Evolutionary conservation across 2,113 vertebrate species (phyloP).

Genomic region (Protomyctophum bolini): DNA sequence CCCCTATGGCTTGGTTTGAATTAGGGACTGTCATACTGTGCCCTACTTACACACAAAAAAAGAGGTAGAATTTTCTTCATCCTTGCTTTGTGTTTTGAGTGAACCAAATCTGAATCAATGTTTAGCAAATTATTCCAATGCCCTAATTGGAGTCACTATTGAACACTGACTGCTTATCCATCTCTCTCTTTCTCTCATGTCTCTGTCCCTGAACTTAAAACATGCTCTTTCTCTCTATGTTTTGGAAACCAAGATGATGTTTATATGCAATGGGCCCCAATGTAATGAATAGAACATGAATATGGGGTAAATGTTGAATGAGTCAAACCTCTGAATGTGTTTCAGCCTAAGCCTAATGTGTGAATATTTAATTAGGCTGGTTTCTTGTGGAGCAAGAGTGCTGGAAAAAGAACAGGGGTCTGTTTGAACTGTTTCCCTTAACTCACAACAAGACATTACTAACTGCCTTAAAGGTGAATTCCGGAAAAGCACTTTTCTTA

Average conservation of each 20-base stretch:
- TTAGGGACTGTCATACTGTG: too few relatives aligned
- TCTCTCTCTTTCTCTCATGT: background rate
- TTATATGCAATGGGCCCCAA: conserved; percentile 40
- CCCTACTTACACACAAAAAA: background rate
- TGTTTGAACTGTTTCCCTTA: conserved; percentile 50
- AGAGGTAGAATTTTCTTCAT: conserved; percentile 33
- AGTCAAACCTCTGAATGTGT: conserved; percentile 53
- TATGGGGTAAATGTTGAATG: conserved; percentile 71
- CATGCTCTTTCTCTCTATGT: background rate
- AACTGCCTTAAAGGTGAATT: too few relatives aligned
- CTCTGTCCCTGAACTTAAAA: conserved; percentile 13
- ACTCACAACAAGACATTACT: conserved; percentile 58
- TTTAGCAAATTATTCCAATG: conserved; percentile 47
- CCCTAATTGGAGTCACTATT: conserved; percentile 42
- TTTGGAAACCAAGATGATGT: conserved; percentile 45
- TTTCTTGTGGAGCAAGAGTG: conserved; percentile 63
- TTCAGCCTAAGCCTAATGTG: conserved; percentile 63
- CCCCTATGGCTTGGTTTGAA: too few relatives aligned
- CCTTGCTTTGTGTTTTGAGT: conserved; percentile 25
- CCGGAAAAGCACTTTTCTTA: too few relatives aligned
- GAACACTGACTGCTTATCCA: background rate
- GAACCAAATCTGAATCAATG: conserved; percentile 55
- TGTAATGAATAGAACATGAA: conserved; percentile 75
- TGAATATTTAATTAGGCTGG: conserved; percentile 69
- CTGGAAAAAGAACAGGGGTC: conserved; percentile 39